phyloP scores from a whole-genome alignment of 2,797 vertebrate genomes.

The Pangasius krempfi region DNA sequence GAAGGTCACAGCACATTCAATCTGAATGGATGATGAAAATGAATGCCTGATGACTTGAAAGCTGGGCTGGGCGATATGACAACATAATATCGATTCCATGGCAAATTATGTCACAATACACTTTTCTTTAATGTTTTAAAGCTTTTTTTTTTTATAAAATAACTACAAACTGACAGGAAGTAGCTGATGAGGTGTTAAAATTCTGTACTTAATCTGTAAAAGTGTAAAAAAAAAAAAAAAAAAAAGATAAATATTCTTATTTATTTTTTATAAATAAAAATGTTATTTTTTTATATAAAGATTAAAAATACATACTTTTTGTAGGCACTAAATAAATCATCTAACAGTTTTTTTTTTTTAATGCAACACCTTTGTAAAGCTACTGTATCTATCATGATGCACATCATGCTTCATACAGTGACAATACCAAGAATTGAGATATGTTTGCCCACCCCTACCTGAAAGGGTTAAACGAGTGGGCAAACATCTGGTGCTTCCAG shows the following conservation, averaged over 20 bases:
- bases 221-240: too few relatives aligned
- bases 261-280: neutral
- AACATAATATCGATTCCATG: neutral
- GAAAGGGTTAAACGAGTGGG: neutral
- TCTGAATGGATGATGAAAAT: neutral
- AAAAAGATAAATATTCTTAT: too few relatives aligned
- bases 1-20: neutral
- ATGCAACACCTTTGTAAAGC: neutral
- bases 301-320: too few relatives aligned
- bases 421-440: neutral
- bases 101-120: neutral
- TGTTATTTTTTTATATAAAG: too few relatives aligned
- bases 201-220: neutral
- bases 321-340: neutral
- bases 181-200: neutral
- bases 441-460: neutral
- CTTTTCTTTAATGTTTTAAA: neutral
- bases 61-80: neutral
- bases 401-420: neutral
- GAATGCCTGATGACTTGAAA: neutral
- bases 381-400: neutral
- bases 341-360: neutral
- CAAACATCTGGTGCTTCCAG: slow-evolving; percentile 10
- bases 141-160: neutral
- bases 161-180: neutral